phyloP scores from a whole-genome alignment of 37 sponge, comb jelly and placozoan genomes.

The Halichondria panicea region DNA sequence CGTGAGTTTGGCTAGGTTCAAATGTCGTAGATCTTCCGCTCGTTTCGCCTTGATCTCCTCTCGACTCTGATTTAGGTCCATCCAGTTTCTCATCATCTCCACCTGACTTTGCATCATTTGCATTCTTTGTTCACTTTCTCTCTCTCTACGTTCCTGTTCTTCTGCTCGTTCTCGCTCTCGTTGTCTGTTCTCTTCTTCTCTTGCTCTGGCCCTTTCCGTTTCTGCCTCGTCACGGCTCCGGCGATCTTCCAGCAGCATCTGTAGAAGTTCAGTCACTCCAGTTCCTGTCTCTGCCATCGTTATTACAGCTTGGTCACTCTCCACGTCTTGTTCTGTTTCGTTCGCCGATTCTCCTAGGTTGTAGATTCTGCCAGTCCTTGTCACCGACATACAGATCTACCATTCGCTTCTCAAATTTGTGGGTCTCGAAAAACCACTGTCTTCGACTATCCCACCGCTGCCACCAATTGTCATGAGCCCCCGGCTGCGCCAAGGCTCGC shows the following conservation, averaged over 20 bases:
- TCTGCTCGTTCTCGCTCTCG: not conserved
- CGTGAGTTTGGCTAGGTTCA: not conserved
- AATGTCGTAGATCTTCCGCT: not conserved
- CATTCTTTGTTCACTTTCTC: not conserved
- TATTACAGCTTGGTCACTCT: not conserved
- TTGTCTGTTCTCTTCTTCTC: no score
- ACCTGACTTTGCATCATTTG: not conserved
- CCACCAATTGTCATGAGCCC: conserved; percentile 20
- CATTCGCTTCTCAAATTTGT: not conserved
- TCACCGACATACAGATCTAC: not conserved
- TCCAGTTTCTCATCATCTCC: not conserved
- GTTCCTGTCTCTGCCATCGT: not conserved
- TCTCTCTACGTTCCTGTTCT: not conserved
- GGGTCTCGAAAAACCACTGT: conserved; percentile 12
- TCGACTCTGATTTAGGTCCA: not conserved
- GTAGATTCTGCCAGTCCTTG: no score
- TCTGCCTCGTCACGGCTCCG: not conserved
- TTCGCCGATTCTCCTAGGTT: no score
- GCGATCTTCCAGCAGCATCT: not conserved
- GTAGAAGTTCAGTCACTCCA: not conserved
- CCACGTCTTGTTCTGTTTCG: not conserved
- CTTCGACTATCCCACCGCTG: conserved; percentile 26
- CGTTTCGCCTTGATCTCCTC: not conserved
- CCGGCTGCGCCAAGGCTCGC: no score
- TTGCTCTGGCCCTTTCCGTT: no score